Evolutionary conservation across 35 echinoderm and acorn worm species (phyloP).

Genomic region (Nesometra sesokonis): DNA sequence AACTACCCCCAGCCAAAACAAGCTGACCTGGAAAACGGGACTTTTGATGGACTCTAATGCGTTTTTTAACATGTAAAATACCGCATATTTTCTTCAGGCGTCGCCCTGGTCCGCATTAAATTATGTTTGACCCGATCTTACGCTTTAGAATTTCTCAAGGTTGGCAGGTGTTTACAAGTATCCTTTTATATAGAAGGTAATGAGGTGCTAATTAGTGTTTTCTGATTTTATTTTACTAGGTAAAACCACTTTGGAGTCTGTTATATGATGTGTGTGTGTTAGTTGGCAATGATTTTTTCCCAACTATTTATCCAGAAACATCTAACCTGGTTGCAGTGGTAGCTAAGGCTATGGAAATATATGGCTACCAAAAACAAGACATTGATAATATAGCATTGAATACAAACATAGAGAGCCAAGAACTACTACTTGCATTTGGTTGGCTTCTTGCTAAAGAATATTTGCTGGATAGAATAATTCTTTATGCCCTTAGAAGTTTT

Average conservation of each 20-base stretch:
- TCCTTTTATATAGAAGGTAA: no score
- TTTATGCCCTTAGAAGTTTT: background rate
- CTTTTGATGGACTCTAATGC: no score
- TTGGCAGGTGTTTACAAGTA: no score
- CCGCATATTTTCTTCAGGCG: no score
- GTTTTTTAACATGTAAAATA: no score
- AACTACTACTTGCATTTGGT: background rate
- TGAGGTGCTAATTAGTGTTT: no score
- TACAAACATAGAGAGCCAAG: background rate
- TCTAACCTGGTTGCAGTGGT: background rate
- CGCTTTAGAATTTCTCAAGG: no score
- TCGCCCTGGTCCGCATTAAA: no score
- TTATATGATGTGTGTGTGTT: background rate
- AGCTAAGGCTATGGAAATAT: background rate
- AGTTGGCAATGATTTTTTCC: background rate
- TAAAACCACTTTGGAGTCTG: background rate
- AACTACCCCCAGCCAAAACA: no score
- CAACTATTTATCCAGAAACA: background rate
- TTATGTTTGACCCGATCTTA: no score
- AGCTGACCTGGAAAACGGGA: no score
- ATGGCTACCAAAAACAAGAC: background rate
- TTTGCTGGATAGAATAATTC: background rate
- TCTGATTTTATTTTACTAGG: background rate
- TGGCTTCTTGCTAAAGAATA: background rate
- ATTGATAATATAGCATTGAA: background rate